Percentiles rank a stretch among this genome's conserved stretches.
Conservation (phyloP, 2,113 vertebrate genomes). For the Ptyas mucosa region DNA sequence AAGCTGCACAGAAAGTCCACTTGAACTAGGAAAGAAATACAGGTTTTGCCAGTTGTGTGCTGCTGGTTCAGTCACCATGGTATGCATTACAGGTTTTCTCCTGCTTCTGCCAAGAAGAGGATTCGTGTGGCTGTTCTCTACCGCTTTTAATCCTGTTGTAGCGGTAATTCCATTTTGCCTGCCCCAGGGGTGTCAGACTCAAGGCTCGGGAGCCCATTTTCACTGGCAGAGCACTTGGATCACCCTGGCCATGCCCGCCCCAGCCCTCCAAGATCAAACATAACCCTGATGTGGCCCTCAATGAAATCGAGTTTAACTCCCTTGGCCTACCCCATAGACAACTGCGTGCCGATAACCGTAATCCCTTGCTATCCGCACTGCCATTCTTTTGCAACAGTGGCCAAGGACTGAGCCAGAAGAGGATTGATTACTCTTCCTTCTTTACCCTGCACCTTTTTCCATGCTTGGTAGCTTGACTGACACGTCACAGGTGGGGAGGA, state of each 20-base stretch:
- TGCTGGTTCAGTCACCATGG: not conserved
- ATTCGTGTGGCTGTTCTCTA: not conserved
- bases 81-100: not conserved
- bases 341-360: not conserved
- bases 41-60: not conserved
- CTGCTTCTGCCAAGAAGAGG: not conserved
- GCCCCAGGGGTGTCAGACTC: not conserved
- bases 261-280: too few relatives aligned
- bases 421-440: not conserved
- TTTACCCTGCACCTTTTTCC: not conserved
- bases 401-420: not conserved
- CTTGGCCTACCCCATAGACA: not conserved
- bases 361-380: not conserved
- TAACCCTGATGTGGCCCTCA: too few relatives aligned
- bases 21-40: not conserved
- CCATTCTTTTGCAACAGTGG: not conserved
- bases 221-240: too few relatives aligned
- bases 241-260: too few relatives aligned
- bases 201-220: too few relatives aligned
- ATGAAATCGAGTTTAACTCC: too few relatives aligned
- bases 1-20: not conserved
- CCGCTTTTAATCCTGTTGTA: not conserved
- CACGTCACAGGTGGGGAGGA: not conserved
- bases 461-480: not conserved
- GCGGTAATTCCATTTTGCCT: not conserved